phyloP scores from a whole-genome alignment of 2,113 vertebrate genomes.

The Rhea americana region DNA sequence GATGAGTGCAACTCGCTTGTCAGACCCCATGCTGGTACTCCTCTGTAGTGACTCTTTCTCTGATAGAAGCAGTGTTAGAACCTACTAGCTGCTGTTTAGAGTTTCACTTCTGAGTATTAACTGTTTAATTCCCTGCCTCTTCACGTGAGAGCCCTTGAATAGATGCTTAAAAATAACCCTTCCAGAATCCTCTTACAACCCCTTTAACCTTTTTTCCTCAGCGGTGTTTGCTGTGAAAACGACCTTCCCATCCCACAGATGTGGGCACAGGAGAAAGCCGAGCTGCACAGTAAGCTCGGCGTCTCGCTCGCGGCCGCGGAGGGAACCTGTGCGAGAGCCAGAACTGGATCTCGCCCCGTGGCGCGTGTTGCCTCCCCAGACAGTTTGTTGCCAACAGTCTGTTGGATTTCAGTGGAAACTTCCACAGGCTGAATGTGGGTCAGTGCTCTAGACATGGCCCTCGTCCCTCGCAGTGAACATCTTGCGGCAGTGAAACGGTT shows the following conservation, averaged over 20 bases:
- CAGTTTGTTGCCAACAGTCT: accelerated
- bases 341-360: background rate
- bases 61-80: background rate
- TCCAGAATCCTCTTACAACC: no score
- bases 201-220: no score
- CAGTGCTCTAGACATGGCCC: background rate
- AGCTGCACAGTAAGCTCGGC: background rate
- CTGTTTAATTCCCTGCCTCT: background rate
- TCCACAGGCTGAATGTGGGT: background rate
- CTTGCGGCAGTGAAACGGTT: background rate
- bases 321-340: accelerated
- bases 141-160: background rate
- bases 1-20: background rate
- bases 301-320: accelerated
- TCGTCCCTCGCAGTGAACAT: accelerated
- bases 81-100: background rate
- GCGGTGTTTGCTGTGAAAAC: accelerated
- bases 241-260: accelerated
- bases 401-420: background rate
- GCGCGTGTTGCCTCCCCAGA: accelerated
- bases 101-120: background rate
- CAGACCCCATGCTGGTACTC: background rate
- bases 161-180: background rate
- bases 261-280: background rate
- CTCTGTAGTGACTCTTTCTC: background rate